Evolutionary conservation across 1,140 invertebrate genomes (phyloP).

Genomic region (Drosophila chauvacae): DNA sequence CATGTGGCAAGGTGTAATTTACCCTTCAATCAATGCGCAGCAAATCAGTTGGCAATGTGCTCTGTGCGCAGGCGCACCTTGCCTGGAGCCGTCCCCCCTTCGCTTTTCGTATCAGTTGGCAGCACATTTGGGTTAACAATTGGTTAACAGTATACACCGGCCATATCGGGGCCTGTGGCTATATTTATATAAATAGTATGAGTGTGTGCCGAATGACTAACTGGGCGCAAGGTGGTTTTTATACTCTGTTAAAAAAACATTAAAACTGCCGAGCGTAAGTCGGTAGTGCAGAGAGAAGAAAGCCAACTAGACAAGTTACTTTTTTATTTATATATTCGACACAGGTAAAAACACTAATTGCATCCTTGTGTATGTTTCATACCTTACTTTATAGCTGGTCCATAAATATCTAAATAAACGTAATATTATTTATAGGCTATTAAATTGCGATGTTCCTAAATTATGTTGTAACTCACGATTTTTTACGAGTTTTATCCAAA

Average conservation of each 20-base stretch:
- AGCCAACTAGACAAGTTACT: conserved; percentile 32
- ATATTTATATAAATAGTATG: conserved; percentile 38
- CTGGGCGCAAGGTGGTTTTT: conserved; percentile 79
- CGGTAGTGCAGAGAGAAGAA: conserved; percentile 31
- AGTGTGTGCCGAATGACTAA: conserved; percentile 70
- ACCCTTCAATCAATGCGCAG: conserved; percentile 81
- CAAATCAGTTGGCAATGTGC: conserved; percentile 80
- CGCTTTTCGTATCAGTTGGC: conserved; percentile 66
- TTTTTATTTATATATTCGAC: conserved; percentile 23
- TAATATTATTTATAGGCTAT: conserved; percentile 3
- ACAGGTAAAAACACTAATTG: conserved; percentile 13
- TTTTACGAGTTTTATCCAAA: not conserved
- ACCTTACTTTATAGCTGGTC: not conserved
- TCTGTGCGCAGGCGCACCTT: conserved; percentile 64
- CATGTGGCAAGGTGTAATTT: conserved; percentile 81
- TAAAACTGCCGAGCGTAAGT: conserved; percentile 28
- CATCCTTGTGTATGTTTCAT: conserved; percentile 9
- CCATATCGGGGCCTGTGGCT: conserved; percentile 56
- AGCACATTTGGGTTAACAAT: conserved; percentile 82
- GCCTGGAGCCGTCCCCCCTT: conserved; percentile 1
- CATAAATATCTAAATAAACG: conserved; percentile 9
- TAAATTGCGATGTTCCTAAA: not conserved
- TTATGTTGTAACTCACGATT: not conserved
- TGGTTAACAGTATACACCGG: conserved; percentile 72
- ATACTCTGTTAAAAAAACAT: conserved; percentile 53